Evolutionary conservation across 2,797 vertebrate species (phyloP).

Genomic region (Xerus rutilus): DNA sequence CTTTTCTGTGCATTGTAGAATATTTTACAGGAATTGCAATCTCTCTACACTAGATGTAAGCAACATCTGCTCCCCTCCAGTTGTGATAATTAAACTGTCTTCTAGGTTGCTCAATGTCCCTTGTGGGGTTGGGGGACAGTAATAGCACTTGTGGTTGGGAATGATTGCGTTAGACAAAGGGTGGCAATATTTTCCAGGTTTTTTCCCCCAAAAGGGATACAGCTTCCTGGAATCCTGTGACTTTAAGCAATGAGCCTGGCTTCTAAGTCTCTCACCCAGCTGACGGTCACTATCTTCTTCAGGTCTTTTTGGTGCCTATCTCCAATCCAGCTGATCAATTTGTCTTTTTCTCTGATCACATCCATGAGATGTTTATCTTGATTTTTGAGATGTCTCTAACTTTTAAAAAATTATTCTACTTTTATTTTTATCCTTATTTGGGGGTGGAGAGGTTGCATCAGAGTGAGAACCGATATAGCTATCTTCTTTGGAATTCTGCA

Average conservation of each 20-base stretch:
- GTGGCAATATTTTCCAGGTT: not conserved
- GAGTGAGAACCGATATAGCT: not conserved
- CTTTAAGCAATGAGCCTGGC: not conserved
- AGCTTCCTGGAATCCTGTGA: not conserved
- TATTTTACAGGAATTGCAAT: not conserved
- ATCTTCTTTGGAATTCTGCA: not conserved
- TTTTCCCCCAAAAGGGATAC: not conserved
- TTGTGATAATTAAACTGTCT: not conserved
- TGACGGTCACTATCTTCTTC: not conserved
- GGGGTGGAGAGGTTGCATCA: not conserved
- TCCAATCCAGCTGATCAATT: not conserved
- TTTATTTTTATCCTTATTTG: not conserved
- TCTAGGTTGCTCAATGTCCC: not conserved
- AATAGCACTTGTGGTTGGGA: not conserved
- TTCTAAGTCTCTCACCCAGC: not conserved
- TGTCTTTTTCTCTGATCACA: not conserved
- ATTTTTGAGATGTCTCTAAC: not conserved
- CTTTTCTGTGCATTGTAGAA: not conserved
- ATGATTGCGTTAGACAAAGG: not conserved
- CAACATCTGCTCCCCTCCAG: not conserved
- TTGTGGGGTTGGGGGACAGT: accelerated
- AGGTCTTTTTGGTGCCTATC: not conserved
- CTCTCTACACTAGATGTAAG: not conserved
- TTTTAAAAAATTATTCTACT: not conserved
- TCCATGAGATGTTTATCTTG: slow-evolving; percentile 31